Evolutionary conservation across 2,888 invertebrate species (phyloP).

Genomic region (Rhagonycha fulva): DNA sequence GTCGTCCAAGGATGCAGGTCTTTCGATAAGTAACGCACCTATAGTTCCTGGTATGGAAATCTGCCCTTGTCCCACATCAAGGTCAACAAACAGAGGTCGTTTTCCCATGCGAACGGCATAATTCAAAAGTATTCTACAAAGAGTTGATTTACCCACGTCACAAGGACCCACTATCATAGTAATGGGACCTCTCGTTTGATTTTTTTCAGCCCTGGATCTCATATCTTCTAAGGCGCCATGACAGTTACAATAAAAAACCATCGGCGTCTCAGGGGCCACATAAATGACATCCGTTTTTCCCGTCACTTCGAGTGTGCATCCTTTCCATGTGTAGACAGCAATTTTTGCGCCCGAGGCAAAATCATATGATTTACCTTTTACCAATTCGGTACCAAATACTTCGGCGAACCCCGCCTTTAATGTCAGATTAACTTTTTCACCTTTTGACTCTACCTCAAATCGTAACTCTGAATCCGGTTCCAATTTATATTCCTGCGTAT

Average conservation of each 20-base stretch:
- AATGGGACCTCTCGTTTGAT: constrained; percentile 76
- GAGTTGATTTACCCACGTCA: constrained; percentile 95
- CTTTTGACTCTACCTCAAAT: constrained; percentile 90
- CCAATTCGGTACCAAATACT: constrained; percentile 95
- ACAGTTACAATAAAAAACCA: constrained; percentile 93
- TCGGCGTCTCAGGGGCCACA: constrained; percentile 94
- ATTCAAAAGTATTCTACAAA: constrained; percentile 82
- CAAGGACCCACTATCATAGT: constrained; percentile 91
- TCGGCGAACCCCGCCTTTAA: constrained; percentile 91
- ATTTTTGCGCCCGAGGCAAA: constrained; percentile 91
- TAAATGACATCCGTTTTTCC: constrained; percentile 94
- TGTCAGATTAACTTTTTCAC: constrained; percentile 81
- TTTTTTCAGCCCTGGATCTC: constrained; percentile 79
- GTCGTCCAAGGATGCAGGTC: constrained; percentile 92
- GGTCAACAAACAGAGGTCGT: constrained; percentile 89
- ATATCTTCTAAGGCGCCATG: constrained; percentile 94
- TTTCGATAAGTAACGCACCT: constrained; percentile 86
- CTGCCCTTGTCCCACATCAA: constrained; percentile 94
- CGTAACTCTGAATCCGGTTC: constrained; percentile 89
- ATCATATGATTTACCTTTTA: constrained; percentile 88
- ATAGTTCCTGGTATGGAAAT: constrained; percentile 92
- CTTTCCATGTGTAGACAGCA: constrained; percentile 96
- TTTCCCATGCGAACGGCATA: constrained; percentile 91
- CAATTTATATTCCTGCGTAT: constrained; percentile 74
- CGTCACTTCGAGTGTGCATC: constrained; percentile 82